phyloP scores from a whole-genome alignment of 2,113 vertebrate species.

The Gopherus flavomarginatus region DNA sequence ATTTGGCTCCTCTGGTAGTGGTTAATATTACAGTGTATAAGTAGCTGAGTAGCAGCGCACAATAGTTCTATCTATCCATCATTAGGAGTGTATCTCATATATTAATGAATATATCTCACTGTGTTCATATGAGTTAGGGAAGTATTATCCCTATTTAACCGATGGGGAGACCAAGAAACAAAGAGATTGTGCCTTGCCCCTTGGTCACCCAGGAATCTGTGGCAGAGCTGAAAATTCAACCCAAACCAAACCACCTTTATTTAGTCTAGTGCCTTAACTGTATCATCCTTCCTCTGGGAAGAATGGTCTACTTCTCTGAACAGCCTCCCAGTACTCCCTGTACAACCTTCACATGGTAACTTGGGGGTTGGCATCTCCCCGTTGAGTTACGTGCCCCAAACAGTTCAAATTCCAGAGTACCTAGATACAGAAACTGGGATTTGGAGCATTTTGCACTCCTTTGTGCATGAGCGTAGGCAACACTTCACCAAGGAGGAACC shows the following conservation, averaged over 20 bases:
- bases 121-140: background rate
- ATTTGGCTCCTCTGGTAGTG: fast-evolving
- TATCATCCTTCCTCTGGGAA: background rate
- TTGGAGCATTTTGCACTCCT: background rate
- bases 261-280: background rate
- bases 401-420: background rate
- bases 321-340: background rate
- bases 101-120: background rate
- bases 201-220: background rate
- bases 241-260: background rate
- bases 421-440: background rate
- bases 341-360: background rate
- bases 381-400: background rate
- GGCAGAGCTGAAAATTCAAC: background rate
- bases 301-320: background rate
- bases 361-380: background rate
- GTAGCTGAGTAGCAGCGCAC: background rate
- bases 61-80: background rate
- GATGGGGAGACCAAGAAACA: background rate
- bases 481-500: background rate
- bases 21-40: background rate
- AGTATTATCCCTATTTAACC: background rate
- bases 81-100: background rate
- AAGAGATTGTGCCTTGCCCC: background rate
- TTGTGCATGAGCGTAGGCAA: background rate